Evolutionary conservation across 2,113 vertebrate species (phyloP).

Genomic region (Eupsittula cactorum): DNA sequence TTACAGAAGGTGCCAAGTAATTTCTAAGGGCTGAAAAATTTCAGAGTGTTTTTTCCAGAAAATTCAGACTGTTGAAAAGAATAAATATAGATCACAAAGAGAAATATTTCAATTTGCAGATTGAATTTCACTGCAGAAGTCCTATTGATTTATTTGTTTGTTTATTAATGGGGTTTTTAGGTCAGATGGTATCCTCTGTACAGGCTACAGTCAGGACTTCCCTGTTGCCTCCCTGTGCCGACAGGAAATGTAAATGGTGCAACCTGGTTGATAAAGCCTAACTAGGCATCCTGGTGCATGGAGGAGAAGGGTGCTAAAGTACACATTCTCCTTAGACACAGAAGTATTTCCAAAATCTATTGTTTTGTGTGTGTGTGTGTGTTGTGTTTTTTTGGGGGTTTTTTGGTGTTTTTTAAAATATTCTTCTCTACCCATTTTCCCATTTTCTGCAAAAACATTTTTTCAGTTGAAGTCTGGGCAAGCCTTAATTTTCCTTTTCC

Average conservation of each 20-base stretch:
- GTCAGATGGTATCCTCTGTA: neutral
- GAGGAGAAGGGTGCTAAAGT: neutral
- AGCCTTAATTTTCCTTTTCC: neutral
- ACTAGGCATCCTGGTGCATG: neutral
- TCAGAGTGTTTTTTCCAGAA: neutral
- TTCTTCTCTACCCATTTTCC: neutral
- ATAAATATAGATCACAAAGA: neutral
- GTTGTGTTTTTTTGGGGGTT: fast-evolving
- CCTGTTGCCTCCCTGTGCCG: neutral
- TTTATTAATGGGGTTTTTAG: neutral
- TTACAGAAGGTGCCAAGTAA: neutral
- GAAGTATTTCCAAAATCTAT: neutral
- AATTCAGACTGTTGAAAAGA: neutral
- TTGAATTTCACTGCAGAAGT: neutral
- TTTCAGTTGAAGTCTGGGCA: neutral
- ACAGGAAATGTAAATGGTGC: neutral
- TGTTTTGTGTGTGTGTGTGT: too few relatives aligned
- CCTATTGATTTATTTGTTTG: neutral
- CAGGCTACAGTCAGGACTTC: neutral
- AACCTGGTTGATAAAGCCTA: neutral
- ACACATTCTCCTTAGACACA: neutral
- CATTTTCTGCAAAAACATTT: neutral
- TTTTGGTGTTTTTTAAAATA: neutral
- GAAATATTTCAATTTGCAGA: neutral
- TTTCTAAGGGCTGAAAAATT: neutral